Base-by-base conservation (phyloP, 2,888 invertebrate genomes). In the Agrotis segetum region DNA sequence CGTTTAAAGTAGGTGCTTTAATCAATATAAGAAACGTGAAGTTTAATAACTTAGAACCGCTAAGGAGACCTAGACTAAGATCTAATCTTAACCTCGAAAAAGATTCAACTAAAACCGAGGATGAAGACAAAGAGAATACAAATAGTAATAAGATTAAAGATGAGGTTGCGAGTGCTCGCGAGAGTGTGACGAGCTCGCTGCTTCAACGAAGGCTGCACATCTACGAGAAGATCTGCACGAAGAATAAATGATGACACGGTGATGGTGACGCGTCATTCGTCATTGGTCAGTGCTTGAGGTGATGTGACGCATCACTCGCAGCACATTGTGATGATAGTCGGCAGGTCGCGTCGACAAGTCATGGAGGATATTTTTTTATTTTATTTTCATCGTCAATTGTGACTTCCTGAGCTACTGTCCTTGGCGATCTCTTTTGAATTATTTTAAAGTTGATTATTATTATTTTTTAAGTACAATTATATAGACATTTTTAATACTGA, bases 161-260 rank as follows among this genome's bases (percentile, higher is more conserved):
- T 7, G 21, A 17, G 16, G 6, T 3, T 1, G 2, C 19, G 52
- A 34, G 17, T 7, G 47, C n/a, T 13, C 24, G 13, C 11, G 16
- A 7, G 17, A n/a, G 19, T 4, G 40, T 76, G 6, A 47, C 24
- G 7, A 66, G 13, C n/a, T 2, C 50, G 0, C n/a, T 67, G 1
- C 44, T 78, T 0, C 34, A 63, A 4, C 47, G 77, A 2, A 66
- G 77, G 14, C 59, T 78, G 1, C 40, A 60, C 6, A 46, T 78
- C 5, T 81, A 71, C 13, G 71, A 78, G 21, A 66, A 60, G 9
- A 52, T 76, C 1, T 50, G 58, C 40, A 62, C 49, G 0, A 75
- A 76, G 14, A 29, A 21, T 5, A 80, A 70, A 29, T 79, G 60
- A 69, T 0, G 13, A 13, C n/a, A 55, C 11, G 5, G 13, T n/a